phyloP scores from a whole-genome alignment of 2,113 vertebrate species.

The Protomyctophum bolini region DNA sequence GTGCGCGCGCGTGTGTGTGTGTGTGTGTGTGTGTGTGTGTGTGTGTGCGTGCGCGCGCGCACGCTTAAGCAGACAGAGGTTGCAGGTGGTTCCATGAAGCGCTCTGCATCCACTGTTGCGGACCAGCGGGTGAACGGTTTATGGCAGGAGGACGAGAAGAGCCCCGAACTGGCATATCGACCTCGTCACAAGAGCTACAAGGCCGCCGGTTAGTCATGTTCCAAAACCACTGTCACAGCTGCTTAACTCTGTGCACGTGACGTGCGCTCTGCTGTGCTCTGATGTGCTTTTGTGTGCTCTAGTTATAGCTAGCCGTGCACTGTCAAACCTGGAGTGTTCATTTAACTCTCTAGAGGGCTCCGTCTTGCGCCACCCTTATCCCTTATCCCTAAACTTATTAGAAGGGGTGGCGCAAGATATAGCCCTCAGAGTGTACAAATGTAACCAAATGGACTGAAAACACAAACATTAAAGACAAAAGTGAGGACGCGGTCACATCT shows the following conservation, averaged over 20 bases:
- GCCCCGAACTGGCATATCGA: slow-evolving; percentile 87
- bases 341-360: too few relatives aligned
- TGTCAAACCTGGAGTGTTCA: background rate
- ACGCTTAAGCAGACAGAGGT: slow-evolving; percentile 78
- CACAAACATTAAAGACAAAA: too few relatives aligned
- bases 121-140: slow-evolving; percentile 89
- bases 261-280: background rate
- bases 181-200: slow-evolving; percentile 95
- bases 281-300: background rate
- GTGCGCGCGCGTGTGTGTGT: background rate
- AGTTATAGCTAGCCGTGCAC: background rate
- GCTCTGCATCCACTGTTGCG: slow-evolving; percentile 88
- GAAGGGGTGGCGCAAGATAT: too few relatives aligned
- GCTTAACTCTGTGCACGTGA: background rate
- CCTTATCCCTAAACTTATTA: too few relatives aligned
- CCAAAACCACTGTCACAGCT: background rate
- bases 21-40: slow-evolving; percentile 18
- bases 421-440: too few relatives aligned
- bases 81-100: slow-evolving; percentile 87
- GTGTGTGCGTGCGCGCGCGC: slow-evolving; percentile 31
- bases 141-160: slow-evolving; percentile 89
- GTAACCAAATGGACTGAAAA: too few relatives aligned
- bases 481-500: too few relatives aligned
- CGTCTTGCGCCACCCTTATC: too few relatives aligned
- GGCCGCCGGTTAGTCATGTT: slow-evolving; percentile 82